phyloP scores from a whole-genome alignment of 2,113 vertebrate species.

The Vulpes lagopus region DNA sequence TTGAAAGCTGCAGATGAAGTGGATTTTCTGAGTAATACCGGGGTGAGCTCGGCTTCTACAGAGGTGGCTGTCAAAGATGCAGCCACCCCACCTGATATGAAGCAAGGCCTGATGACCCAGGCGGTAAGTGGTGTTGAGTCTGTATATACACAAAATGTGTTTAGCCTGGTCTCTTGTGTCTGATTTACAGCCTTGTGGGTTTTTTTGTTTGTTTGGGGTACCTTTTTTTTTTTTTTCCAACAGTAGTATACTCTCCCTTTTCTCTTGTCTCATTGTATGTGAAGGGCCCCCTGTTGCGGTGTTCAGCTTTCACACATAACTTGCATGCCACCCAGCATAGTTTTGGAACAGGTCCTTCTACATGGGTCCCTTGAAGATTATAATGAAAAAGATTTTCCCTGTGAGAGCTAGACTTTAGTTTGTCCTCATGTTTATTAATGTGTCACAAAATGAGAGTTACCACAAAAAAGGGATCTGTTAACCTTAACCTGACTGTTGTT shows the following conservation, averaged over 20 bases:
- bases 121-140: constrained; percentile 78
- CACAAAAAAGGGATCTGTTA: background rate
- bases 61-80: constrained; percentile 39
- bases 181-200: background rate
- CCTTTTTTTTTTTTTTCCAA: background rate
- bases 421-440: background rate
- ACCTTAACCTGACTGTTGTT: background rate
- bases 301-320: background rate
- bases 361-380: background rate
- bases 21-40: constrained; percentile 74
- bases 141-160: background rate
- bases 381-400: background rate
- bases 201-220: background rate
- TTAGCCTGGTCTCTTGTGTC: background rate
- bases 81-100: background rate
- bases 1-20: constrained; percentile 86
- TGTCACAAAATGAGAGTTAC: background rate
- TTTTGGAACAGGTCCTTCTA: background rate
- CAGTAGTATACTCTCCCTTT: background rate
- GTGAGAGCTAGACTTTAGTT: background rate
- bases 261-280: background rate
- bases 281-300: background rate
- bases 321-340: accelerated
- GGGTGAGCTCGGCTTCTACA: background rate
- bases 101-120: background rate